Base-by-base conservation (phyloP, 2,113 vertebrate species). In the Maylandia zebra region DNA sequence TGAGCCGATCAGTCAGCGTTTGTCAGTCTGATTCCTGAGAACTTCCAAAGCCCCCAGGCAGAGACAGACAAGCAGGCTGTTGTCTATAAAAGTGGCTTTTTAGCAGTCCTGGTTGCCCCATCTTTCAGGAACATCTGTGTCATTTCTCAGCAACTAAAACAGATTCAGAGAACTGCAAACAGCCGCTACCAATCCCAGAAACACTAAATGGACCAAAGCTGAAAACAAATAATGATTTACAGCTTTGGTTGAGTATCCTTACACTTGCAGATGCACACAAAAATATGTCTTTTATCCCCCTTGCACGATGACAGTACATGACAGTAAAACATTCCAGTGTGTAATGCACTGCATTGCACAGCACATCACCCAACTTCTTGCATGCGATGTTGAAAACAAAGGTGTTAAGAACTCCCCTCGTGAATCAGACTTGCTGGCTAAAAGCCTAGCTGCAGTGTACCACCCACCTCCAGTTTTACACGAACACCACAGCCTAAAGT, bases 1-100 rank as follows among this genome's bases (percentile, higher is more conserved):
- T 95, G 94, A 96, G 92, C 89, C 90, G 93, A 96, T 96, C 93
- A 92, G 89, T 95, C 93, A 92, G 92, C 83, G 89, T 93, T 93
- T 95, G 95, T 95, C 94, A 95, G 88, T 89, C 88, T 88, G 91
- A 95, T 94, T 94, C 95, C 89, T 57, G 30, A 89, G 94, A 84
- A 89, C 87, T 93, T 90, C 87, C 89, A 95, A 94, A 94, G 91
- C 93, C 94, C 87, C 86, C 57, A 88, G 94, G 89, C 93, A 91
- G 88, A 93, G 50, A 92, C 83, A 90, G 90, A 93, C 92, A 90
- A 88, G 87, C 90, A 90, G 87, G 76, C 89, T 93, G 89, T 92
- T 94, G 94, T 94, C 87, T 85, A 80, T 82, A 89, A 90, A 95
- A 94, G 93, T 90, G 84, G 87, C 84, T 91, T 89, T 88, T 89